Base-by-base conservation (phyloP, 2,888 invertebrate species). In the Phengaris arion region DNA sequence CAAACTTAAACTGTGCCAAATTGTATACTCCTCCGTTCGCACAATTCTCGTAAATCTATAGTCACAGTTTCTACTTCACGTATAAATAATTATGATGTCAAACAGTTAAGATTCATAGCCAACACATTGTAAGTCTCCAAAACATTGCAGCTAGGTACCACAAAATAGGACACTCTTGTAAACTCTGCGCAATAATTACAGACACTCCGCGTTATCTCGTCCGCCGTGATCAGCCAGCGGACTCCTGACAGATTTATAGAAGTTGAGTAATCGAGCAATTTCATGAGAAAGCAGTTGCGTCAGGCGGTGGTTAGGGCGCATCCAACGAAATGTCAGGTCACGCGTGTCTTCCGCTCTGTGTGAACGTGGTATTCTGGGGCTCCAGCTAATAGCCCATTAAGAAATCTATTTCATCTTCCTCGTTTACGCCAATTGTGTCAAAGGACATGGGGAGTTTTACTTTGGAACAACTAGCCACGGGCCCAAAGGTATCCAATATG, bases 351-450 rank as follows among this genome's bases (percentile, higher is more conserved):
- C 83, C 84, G 82, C 82, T 81, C 81, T 77, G 84, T 87, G 87
- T 83, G 87, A 89, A 85, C 87, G 84, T 83, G 86, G 83, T 86
- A 87, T 88, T 88, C 80, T 80, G 75, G 77, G 77, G 76, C 76
- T 79, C 76, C 73, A 74, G 72, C 76, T 70, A 72, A 75, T 77
- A 77, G 76, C 75, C 77, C 77, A 76, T 78, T 78, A 75, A 57
- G 70, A 48, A 75, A 70, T 22, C 45, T 68, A 45, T 75, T 72
- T 51, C 74, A 72, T 75, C 70, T 75, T 69, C 75, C 75, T 72
- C 75, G 70, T 75, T 70, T 75, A 70, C 70, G 70, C 70, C 51
- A 70, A 52, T 22, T 52, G 51, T 72, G 52, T 72, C 72, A 54
- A 72, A 70, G 35, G 35, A 35, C 35, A 35, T 35, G 2, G 35